Evolutionary conservation across 2,113 vertebrate species (phyloP).

Genomic region (Phrynosoma blainvillii): DNA sequence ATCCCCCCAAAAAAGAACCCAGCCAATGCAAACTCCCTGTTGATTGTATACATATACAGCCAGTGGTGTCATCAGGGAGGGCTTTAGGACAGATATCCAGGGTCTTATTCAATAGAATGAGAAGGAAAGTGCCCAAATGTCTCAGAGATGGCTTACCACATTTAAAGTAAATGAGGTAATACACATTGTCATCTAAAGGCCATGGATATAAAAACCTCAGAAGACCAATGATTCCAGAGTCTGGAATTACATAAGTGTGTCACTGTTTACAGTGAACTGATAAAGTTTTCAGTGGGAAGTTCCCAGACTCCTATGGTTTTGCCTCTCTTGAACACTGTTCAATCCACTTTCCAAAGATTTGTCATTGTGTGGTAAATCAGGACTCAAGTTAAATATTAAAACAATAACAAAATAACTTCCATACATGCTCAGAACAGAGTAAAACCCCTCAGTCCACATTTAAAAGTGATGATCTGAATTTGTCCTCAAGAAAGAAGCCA

Average conservation of each 20-base stretch:
- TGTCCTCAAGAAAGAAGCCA: neutral
- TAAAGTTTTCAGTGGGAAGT: neutral
- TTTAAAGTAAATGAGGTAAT: neutral
- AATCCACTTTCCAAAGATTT: neutral
- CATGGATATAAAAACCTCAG: neutral
- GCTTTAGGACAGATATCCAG: neutral
- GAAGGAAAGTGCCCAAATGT: neutral
- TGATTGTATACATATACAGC: neutral
- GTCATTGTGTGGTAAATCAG: too few relatives aligned
- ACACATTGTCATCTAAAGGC: neutral
- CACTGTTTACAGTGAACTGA: neutral
- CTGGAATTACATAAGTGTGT: neutral
- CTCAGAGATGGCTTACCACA: neutral
- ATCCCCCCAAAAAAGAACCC: too few relatives aligned
- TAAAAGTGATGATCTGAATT: neutral
- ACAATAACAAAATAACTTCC: neutral
- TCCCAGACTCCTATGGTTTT: neutral
- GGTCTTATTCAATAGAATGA: neutral
- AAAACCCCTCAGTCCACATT: neutral
- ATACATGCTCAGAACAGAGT: neutral
- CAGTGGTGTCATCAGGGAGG: neutral
- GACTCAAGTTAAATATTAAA: neutral
- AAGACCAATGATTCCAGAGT: neutral
- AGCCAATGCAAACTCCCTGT: neutral
- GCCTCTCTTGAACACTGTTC: neutral